These are phyloP conservation scores for Acleris literana DNA, from an alignment of 2,888 invertebrate species.

Conservation along the genomic window DNA sequence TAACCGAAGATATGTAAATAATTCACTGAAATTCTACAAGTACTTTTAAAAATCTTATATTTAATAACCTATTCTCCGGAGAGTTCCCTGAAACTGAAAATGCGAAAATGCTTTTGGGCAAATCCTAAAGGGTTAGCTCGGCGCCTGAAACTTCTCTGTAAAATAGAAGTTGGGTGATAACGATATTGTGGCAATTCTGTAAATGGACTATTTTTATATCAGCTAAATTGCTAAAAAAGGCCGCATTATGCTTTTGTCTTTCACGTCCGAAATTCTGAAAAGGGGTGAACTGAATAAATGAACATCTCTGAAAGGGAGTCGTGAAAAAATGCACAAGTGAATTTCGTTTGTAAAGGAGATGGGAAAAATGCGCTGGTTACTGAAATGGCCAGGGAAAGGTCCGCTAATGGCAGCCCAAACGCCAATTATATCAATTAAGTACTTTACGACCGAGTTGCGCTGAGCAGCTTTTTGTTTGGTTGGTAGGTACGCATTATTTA, in stretches of 20 bases:
- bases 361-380: constrained; percentile 65
- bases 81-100: constrained; percentile 10
- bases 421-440: constrained; percentile 81
- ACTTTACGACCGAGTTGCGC: constrained; percentile 60
- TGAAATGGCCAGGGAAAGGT: constrained; percentile 58
- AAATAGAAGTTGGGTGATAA: constrained; percentile 16
- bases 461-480: constrained; percentile 48
- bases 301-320: constrained; percentile 68
- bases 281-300: constrained; percentile 71
- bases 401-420: constrained; percentile 73
- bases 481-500: constrained; percentile 26
- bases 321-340: constrained; percentile 64
- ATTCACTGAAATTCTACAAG: too few species aligned
- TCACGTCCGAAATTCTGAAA: constrained; percentile 59
- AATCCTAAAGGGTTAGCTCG: constrained; percentile 10
- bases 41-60: too few species aligned
- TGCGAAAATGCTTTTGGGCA: constrained; percentile 14
- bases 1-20: too few species aligned
- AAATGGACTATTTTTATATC: constrained; percentile 19
- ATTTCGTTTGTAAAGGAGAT: constrained; percentile 61
- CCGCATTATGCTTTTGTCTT: constrained; percentile 50
- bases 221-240: constrained; percentile 27
- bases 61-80: constrained; percentile 4
- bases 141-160: constrained; percentile 8
- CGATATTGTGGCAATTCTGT: constrained; percentile 1